phyloP scores from a whole-genome alignment of 2,113 vertebrate genomes.

The Nycticryphes semicollaris region DNA sequence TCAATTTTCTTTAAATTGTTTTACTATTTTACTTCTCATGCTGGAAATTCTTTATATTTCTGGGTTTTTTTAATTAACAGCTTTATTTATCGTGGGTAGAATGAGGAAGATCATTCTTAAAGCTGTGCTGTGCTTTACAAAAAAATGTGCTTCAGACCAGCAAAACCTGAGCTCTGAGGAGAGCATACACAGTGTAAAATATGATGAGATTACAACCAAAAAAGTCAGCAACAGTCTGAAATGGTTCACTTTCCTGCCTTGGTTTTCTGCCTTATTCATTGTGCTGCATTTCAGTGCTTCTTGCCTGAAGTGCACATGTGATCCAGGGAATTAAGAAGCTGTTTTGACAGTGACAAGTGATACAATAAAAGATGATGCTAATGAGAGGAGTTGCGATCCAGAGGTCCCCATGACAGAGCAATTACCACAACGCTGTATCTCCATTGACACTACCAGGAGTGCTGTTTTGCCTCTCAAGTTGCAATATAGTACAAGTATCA shows the following conservation, averaged over 20 bases:
- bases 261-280: neutral
- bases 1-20: neutral
- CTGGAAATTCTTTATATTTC: neutral
- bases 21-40: neutral
- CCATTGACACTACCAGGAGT: neutral
- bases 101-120: neutral
- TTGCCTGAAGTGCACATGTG: neutral
- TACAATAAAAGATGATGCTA: neutral
- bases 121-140: neutral
- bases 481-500: neutral
- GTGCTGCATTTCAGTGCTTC: neutral
- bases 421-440: neutral
- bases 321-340: neutral
- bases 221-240: neutral
- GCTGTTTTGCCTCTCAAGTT: neutral
- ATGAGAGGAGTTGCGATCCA: neutral
- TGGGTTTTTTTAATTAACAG: neutral
- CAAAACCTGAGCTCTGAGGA: neutral
- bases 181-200: neutral
- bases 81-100: neutral
- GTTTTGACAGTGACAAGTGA: neutral
- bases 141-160: neutral
- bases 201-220: neutral
- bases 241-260: fast-evolving
- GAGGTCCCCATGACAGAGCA: neutral